A percentile compares a stretch with the other conserved stretches of the same genome.
These are phyloP conservation scores for Melinaea menophilus DNA, from an alignment of 2,888 invertebrate genomes.

Conservation along the genomic window DNA sequence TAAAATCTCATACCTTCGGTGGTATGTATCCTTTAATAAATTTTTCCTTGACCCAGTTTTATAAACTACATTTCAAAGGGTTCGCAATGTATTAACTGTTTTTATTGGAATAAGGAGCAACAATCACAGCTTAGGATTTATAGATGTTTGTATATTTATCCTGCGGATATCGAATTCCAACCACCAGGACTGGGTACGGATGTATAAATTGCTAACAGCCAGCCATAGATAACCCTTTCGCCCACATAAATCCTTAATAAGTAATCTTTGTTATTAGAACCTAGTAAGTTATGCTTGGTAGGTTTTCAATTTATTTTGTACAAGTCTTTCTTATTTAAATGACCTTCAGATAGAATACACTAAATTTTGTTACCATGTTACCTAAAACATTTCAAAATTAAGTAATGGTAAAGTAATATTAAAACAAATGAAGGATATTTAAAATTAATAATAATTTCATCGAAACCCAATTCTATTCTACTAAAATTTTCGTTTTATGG, in stretches of 20 bases:
- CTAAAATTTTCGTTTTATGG: too few species aligned
- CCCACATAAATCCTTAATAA: constrained; percentile 39
- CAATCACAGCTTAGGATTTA: constrained; percentile 20
- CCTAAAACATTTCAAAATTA: too few species aligned
- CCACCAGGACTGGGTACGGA: constrained; percentile 37
- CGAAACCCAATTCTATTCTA: too few species aligned
- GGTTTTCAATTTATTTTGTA: constrained; percentile 4
- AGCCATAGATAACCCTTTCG: constrained; percentile 38
- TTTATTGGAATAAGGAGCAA: background rate
- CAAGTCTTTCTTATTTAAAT: background rate
- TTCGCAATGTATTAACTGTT: background rate
- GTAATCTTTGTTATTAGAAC: constrained; percentile 37
- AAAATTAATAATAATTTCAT: too few species aligned
- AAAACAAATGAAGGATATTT: too few species aligned
- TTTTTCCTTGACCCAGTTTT: background rate
- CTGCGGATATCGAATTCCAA: constrained; percentile 31
- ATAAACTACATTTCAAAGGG: background rate
- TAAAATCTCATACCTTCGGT: too few species aligned
- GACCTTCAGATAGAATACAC: background rate
- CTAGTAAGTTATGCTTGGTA: constrained; percentile 8
- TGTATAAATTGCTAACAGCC: constrained; percentile 37
- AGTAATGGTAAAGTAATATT: too few species aligned
- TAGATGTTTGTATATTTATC: constrained; percentile 26
- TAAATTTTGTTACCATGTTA: too few species aligned
- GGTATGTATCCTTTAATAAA: background rate